Evolutionary conservation across 1,140 invertebrate species (phyloP), one percentile per base, ranked within the genome.

Genomic region (Eciton burchellii): DNA sequence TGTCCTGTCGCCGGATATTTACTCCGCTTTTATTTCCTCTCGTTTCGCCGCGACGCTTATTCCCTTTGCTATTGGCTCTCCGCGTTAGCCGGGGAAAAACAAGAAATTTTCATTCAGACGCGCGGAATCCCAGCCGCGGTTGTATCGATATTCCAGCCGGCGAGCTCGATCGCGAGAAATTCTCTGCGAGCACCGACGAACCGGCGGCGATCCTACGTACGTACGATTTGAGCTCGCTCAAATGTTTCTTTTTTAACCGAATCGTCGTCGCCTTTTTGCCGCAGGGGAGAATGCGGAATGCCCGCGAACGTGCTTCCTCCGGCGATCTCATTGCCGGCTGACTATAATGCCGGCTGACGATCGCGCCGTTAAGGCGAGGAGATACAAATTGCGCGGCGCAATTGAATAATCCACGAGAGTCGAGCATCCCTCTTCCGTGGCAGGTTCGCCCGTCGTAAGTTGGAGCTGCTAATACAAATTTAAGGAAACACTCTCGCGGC

Each of bases 321-420:
- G 52, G 49, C 21, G 72, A 47, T 57, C 59, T 65, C 71, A 43
- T 68, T 49, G 24, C 47, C 65, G 14, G 81, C 57, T n/a, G n/a
- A n/a, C n/a, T n/a, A 76, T 73, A 85, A 85, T 83, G 57, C 47
- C 16, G 49, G 77, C 21, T 14, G 41, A 24, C 8, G 63, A 68
- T 65, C 24, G 35, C 62, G 6, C 47, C 57, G 52, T 45, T 49
- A 52, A 41, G 71, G 45, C n/a, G 45, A 45, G 72, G 6, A 57
- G 74, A 76, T 87, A 88, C 86, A 88, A 88, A 88, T 88, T 79
- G 86, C 79, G 54, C 29, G 73, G 73, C 74, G 45, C 86, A 83
- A 88, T 88, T 88, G 86, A 88, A 88, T 88, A 88, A 88, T 88
- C 86, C 79, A 81, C 60, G 68, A 83, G 86, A 71, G 82, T 88